phyloP scores from a whole-genome alignment of 2,797 vertebrate species.

The Clarias pachynema region DNA sequence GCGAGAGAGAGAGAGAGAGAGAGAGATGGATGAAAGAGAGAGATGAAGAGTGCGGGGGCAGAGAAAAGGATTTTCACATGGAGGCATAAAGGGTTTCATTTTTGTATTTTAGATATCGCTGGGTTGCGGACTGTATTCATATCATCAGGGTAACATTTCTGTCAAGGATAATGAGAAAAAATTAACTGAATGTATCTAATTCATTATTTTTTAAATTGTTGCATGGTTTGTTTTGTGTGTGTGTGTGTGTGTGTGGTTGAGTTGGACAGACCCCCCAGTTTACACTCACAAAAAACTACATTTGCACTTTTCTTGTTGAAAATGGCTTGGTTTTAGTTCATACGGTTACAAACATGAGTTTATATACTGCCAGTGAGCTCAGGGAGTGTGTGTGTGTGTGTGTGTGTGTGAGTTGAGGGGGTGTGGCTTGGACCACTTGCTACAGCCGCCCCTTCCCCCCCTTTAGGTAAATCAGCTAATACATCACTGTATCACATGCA shows the following conservation, averaged over 20 bases:
- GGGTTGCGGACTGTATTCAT: not conserved
- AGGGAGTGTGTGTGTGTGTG: too few species aligned
- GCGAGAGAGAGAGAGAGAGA: slow-evolving; percentile 6
- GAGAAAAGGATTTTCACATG: slow-evolving; percentile 35
- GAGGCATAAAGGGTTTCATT: slow-evolving; percentile 38
- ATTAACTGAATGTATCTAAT: not conserved
- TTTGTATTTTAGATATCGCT: slow-evolving; percentile 25
- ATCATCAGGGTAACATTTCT: not conserved
- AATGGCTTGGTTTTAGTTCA: too few species aligned
- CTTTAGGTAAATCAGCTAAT: too few species aligned
- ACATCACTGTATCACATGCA: too few species aligned
- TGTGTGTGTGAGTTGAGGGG: too few species aligned
- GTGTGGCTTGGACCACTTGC: too few species aligned
- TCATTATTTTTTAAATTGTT: not conserved
- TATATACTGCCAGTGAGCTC: too few species aligned
- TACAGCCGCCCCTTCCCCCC: too few species aligned
- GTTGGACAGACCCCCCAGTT: not conserved
- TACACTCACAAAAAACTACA: too few species aligned
- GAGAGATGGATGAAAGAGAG: slow-evolving; percentile 31
- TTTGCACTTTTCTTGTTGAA: too few species aligned
- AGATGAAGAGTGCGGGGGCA: slow-evolving; percentile 35
- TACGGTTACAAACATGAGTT: too few species aligned
- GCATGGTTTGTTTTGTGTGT: not conserved
- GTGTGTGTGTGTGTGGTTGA: not conserved
- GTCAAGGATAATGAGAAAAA: not conserved